Conservation (phyloP, 1,140 invertebrate genomes). For the Neuroterus valhalla region DNA sequence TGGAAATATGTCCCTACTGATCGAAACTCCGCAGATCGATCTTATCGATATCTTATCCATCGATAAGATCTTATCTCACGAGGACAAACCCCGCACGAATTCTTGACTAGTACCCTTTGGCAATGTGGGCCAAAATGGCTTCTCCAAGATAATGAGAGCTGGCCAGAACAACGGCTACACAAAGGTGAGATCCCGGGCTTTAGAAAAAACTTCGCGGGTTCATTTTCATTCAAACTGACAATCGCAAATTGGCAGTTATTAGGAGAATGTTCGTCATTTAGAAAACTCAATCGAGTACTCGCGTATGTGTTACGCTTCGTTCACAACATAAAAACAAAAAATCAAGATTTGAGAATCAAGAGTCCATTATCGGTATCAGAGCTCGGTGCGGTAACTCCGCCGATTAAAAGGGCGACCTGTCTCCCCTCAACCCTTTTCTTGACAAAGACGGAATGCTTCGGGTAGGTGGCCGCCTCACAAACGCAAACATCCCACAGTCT, state of each 20-base stretch:
- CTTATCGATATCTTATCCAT: too few relatives aligned
- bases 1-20: too few relatives aligned
- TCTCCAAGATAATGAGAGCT: too few relatives aligned
- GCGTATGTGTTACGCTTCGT: background rate
- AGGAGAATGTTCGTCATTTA: background rate
- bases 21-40: too few relatives aligned
- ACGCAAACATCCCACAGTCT: background rate
- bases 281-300: background rate
- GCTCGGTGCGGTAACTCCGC: background rate
- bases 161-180: too few relatives aligned
- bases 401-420: too few relatives aligned
- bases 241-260: too few relatives aligned
- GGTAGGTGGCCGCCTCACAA: background rate
- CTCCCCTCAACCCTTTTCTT: too few relatives aligned
- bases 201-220: too few relatives aligned
- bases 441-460: background rate
- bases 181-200: too few relatives aligned
- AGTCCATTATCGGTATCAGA: background rate
- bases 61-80: constrained; percentile 36
- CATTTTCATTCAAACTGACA: too few relatives aligned
- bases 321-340: background rate
- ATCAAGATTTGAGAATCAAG: background rate
- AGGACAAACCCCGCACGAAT: background rate
- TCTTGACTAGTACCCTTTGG: background rate
- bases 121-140: too few relatives aligned